These are phyloP conservation scores for Calidris pygmaea DNA, from an alignment of 2,113 vertebrate genomes.

Conservation along the genomic window DNA sequence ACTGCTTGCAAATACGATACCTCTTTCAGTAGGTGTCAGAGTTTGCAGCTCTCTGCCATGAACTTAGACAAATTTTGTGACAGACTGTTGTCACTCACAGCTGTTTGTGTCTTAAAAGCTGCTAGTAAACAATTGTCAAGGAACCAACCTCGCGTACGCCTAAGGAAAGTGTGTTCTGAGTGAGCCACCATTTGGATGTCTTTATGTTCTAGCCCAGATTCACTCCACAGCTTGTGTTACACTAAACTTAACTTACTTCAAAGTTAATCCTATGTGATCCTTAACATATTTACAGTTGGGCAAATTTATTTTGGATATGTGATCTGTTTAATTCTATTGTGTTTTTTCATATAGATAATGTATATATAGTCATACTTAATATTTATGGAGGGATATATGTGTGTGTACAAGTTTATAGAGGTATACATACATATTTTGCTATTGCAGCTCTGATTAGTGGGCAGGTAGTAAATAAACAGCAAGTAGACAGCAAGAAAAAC, in stretches of 20 bases:
- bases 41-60: slow-evolving; percentile 65
- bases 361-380: neutral
- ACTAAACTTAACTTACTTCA: slow-evolving; percentile 47
- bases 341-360: neutral
- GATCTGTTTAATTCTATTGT: neutral
- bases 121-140: slow-evolving; percentile 69
- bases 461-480: neutral
- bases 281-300: neutral
- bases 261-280: slow-evolving; percentile 39
- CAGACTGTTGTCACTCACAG: slow-evolving; percentile 70
- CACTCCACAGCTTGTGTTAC: slow-evolving; percentile 52
- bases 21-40: slow-evolving; percentile 67
- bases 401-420: neutral
- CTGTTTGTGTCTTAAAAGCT: slow-evolving; percentile 68
- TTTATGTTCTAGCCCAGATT: slow-evolving; percentile 68
- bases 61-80: slow-evolving; percentile 68
- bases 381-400: neutral
- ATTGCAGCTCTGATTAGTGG: neutral
- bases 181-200: slow-evolving; percentile 59
- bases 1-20: slow-evolving; percentile 52
- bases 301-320: neutral
- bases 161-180: slow-evolving; percentile 47
- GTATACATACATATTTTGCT: neutral
- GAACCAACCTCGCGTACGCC: slow-evolving; percentile 42
- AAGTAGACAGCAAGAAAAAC: neutral